Base-by-base conservation (phyloP, 2,888 invertebrate genomes). In the Calameuta filiformis region DNA sequence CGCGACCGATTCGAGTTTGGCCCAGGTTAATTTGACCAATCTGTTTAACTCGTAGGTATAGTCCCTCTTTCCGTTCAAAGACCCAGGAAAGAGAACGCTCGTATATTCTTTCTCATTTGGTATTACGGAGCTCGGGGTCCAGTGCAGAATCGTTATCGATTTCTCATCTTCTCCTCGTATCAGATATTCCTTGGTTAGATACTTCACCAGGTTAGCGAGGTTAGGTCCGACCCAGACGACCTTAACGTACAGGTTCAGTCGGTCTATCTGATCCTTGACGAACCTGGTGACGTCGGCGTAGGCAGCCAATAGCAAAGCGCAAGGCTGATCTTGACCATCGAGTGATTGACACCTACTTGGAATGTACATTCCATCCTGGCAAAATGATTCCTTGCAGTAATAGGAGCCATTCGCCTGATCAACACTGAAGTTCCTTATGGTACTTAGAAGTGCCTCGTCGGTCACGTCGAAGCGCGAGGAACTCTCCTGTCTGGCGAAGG, bases 221-320 rank as follows among this genome's bases (percentile, higher is more conserved):
- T 94, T 92, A 0, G 92, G 89, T 1, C 95, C 96, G 23, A 96
- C 90, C 95, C 96, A 96, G 9, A 94, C 92, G 0, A 96, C 94
- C 86, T 94, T 94, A 0, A 96, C 94, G 81, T 93, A 93, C 23
- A 96, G 91, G 56, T 93, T 91, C 76, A 94, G 92, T 77, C 93
- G 92, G 15, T 92, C 89, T 69, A 96, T 94, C 84, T 96, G 95
- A 0, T 93, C 87, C 73, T 92, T 92, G 3, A 95, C 92, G 83
- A 94, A 94, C 9, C 88, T 87, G 0, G 94, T 94, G 11, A 93
- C 92, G 12, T 92, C 91, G 69, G 92, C 92, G 78, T 92, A 87
- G 31, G 93, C 92, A 1, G 94, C 92, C 9, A 94, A 83, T 15
- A 94, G 86, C 1, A 93, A 84, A 0, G 92, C 87, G 69, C 90